Conservation (phyloP, 2,888 invertebrate genomes). For the Polietes domitor region DNA sequence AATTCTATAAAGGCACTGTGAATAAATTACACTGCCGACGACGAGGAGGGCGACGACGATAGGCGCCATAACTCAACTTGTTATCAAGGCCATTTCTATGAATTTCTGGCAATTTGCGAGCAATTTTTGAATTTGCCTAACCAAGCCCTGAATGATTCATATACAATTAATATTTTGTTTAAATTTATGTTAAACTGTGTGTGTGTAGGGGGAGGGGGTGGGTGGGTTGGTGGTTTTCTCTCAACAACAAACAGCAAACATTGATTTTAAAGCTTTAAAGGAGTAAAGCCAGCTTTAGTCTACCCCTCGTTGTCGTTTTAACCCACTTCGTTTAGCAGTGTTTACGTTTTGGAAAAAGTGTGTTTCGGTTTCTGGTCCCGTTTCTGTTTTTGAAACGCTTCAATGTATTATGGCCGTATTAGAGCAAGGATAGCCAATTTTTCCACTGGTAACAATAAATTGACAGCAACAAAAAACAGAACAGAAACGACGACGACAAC, state of each 20-base stretch:
- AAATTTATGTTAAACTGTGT: background rate
- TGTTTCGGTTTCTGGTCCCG: background rate
- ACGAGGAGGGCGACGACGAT: too few species aligned
- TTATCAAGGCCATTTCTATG: slow-evolving; percentile 1
- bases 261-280: slow-evolving; percentile 14
- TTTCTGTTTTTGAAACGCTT: slow-evolving; percentile 1
- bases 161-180: slow-evolving; percentile 3
- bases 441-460: slow-evolving; percentile 29
- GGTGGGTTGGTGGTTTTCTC: too few species aligned
- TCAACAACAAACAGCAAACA: background rate
- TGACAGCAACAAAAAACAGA: background rate
- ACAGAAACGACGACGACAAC: too few species aligned
- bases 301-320: background rate
- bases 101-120: background rate
- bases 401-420: background rate
- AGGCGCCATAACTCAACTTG: background rate
- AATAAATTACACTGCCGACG: slow-evolving; percentile 8
- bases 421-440: slow-evolving; percentile 28
- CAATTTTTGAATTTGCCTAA: background rate
- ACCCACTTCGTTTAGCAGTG: slow-evolving; percentile 1
- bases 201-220: background rate
- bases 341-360: slow-evolving; percentile 4
- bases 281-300: background rate
- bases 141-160: slow-evolving; percentile 3
- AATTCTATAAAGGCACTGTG: background rate